Evolutionary conservation across 2,888 invertebrate species (phyloP).

Genomic region (Cheilosia vulpina): DNA sequence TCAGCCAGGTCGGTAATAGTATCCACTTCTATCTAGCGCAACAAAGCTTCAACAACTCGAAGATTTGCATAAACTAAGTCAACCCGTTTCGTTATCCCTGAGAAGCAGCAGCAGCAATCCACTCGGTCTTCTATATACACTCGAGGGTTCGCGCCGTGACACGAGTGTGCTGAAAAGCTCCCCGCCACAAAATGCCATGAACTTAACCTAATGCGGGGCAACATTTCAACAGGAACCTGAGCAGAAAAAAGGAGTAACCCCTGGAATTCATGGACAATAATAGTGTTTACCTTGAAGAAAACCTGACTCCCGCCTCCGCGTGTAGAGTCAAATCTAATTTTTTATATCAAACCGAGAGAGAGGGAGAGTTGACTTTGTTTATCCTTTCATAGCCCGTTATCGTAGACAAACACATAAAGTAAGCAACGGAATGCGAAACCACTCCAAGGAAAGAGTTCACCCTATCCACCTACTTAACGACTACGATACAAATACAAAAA

Average conservation of each 20-base stretch:
- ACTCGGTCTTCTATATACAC: constrained; percentile 6
- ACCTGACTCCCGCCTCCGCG: constrained; percentile 31
- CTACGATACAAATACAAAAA: constrained; percentile 14
- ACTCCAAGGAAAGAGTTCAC: not conserved
- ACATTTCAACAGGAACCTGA: constrained; percentile 51
- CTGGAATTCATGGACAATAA: constrained; percentile 62
- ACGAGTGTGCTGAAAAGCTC: constrained; percentile 21
- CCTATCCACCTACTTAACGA: constrained; percentile 48
- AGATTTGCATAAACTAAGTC: constrained; percentile 72
- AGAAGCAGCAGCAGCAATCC: constrained; percentile 38
- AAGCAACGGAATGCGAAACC: constrained; percentile 70
- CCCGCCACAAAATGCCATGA: constrained; percentile 35
- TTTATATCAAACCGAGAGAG: constrained; percentile 50
- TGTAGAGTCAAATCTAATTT: constrained; percentile 60
- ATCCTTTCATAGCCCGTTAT: constrained; percentile 74
- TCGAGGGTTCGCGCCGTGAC: constrained; percentile 15
- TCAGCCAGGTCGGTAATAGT: constrained; percentile 14
- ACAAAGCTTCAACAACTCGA: constrained; percentile 52
- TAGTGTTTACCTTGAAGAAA: constrained; percentile 71
- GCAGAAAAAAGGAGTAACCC: constrained; percentile 1
- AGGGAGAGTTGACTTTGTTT: constrained; percentile 59
- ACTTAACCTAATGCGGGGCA: constrained; percentile 68
- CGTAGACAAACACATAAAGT: constrained; percentile 74
- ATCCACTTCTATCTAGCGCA: constrained; percentile 39
- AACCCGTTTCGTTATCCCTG: constrained; percentile 69